These are phyloP conservation scores for Gallinago solitaria DNA, from an alignment of 2,797 vertebrate species.

Conservation along the genomic window DNA sequence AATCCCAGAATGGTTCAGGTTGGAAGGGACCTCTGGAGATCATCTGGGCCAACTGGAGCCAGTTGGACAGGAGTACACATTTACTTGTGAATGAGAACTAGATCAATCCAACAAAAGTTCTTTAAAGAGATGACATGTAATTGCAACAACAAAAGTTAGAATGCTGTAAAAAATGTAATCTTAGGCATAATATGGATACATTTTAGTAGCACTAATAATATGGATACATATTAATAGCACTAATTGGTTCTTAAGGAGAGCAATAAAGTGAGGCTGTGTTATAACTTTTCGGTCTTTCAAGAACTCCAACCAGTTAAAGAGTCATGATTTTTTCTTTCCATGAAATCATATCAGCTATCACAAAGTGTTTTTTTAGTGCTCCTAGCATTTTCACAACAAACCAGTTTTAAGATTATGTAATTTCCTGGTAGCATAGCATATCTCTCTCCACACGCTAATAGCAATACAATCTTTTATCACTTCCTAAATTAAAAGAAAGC, in stretches of 20 bases:
- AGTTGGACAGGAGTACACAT: background rate
- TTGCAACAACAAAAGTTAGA: background rate
- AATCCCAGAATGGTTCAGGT: background rate
- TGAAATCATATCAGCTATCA: conserved; percentile 40
- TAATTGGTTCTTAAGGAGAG: background rate
- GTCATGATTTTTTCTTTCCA: conserved; percentile 26
- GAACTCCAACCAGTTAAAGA: conserved; percentile 8
- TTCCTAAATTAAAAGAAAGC: background rate
- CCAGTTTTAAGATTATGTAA: background rate
- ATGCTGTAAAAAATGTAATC: background rate
- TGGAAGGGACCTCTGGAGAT: background rate
- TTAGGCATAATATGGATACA: background rate
- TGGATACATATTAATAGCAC: background rate
- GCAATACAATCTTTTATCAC: conserved; percentile 9
- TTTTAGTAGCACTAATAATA: background rate
- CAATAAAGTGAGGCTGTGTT: background rate
- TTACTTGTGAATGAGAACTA: background rate
- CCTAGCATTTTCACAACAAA: conserved; percentile 27
- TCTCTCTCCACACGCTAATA: conserved; percentile 2
- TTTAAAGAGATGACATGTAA: background rate
- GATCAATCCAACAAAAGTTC: background rate
- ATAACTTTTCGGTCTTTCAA: background rate
- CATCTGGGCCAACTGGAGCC: background rate
- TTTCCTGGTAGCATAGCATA: conserved; percentile 2
- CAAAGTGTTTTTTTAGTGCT: conserved; percentile 4